Conservation (phyloP, 2,797 vertebrate species). For the Clarias platycephalus region DNA sequence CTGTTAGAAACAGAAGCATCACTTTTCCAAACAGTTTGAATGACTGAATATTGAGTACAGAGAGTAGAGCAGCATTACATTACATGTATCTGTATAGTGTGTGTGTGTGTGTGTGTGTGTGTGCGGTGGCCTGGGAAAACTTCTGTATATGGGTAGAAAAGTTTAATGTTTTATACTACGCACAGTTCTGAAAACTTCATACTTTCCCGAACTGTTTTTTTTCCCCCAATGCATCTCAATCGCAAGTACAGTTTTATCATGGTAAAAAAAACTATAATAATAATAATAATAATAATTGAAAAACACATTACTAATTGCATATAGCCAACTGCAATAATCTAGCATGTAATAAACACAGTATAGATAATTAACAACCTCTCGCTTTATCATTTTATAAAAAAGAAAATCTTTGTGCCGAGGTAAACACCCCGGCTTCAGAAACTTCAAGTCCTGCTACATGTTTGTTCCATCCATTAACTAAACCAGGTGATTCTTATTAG, state of each 20-base stretch:
- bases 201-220: neutral
- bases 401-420: too few species aligned
- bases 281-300: neutral
- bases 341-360: neutral
- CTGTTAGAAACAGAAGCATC: constrained; percentile 37
- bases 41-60: neutral
- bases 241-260: neutral
- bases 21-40: constrained; percentile 66
- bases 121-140: neutral
- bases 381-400: neutral
- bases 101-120: neutral
- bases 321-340: neutral
- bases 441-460: too few species aligned
- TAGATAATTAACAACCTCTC: neutral
- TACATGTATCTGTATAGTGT: neutral
- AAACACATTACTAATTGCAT: neutral
- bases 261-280: neutral
- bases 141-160: neutral
- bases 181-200: neutral
- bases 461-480: too few species aligned
- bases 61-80: neutral
- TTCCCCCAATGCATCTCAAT: neutral
- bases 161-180: too few species aligned
- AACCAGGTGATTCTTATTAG: too few species aligned
- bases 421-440: too few species aligned